Evolutionary conservation across 2,113 vertebrate species (phyloP).

Genomic region (Heterotis niloticus): DNA sequence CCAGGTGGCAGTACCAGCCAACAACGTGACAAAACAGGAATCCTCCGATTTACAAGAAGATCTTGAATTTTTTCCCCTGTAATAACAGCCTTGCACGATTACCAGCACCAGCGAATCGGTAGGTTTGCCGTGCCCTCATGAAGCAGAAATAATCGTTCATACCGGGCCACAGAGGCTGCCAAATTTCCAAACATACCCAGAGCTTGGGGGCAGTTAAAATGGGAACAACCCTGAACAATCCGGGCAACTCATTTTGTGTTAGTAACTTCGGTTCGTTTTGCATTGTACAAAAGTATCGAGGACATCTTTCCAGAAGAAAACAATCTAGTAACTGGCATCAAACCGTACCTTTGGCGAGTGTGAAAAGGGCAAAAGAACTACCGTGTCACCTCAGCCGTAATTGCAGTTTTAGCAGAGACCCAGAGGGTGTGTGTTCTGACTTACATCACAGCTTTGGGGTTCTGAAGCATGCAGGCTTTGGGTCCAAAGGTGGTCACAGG

Average conservation of each 20-base stretch:
- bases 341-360: no score
- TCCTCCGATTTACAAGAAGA: neutral
- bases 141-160: neutral
- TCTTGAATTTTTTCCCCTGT: neutral
- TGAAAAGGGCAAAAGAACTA: no score
- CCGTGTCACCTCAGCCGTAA: no score
- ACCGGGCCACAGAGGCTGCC: neutral
- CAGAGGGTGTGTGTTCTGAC: constrained; percentile 43
- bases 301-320: no score
- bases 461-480: constrained; percentile 94
- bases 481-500: constrained; percentile 96
- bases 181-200: no score
- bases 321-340: no score
- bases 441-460: constrained; percentile 92
- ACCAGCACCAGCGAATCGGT: neutral
- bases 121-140: neutral
- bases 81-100: constrained; percentile 4
- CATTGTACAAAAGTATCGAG: no score
- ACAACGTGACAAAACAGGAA: constrained; percentile 26
- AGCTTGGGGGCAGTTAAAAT: no score
- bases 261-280: no score
- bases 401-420: no score
- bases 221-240: no score
- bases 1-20: constrained; percentile 22
- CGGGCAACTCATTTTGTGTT: no score